Evolutionary conservation across 1,140 invertebrate species (phyloP), one percentile per base, ranked within the genome.

Genomic region (Diachasmimorpha longicaudata): DNA sequence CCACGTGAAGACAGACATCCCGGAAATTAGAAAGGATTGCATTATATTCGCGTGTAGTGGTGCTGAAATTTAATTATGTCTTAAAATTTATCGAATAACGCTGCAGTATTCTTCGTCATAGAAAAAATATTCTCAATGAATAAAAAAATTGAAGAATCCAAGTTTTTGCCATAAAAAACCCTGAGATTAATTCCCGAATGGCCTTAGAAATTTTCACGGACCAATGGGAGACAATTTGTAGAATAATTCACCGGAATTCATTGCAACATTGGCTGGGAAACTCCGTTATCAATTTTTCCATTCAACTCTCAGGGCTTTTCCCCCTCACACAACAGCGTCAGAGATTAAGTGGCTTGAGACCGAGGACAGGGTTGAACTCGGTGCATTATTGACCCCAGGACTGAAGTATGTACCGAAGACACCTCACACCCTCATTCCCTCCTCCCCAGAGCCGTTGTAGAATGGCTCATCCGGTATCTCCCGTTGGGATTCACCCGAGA

Each of bases 261-360:
- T 63, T 25, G 48, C 19, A 5, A 9, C 58, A 63, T 63, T 9
- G 10, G 23, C 23, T 25, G 58, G 31, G 58, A 63, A 25, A 63
- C 23, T 63, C 58, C 31, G 21, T 63, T 63, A 25, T 63, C 58
- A 63, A 23, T 63, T 63, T 63, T 63, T 25, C 58, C 58, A 63
- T 52, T 52, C 48, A 25, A 42, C 39, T 58, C 36, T n/a, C 23
- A 3, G 13, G 31, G 8, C 1, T 68, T 19, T 39, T 39, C 36
- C n/a, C 39, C 6, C 16, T 39, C 4, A n/a, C 36, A 39, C 66
- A 68, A 39, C 58, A 66, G 23, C 31, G 52, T 67, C 52, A 63
- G 69, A 79, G 78, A 79, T 79, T 79, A 79, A 79, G 78, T 79
- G 67, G 75, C 42, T 19, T 14, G 10, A 23, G 75, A 77, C 55